These are phyloP conservation scores for Phyllotreta cruciferae DNA, from an alignment of 2,888 invertebrate genomes.

Conservation along the genomic window DNA sequence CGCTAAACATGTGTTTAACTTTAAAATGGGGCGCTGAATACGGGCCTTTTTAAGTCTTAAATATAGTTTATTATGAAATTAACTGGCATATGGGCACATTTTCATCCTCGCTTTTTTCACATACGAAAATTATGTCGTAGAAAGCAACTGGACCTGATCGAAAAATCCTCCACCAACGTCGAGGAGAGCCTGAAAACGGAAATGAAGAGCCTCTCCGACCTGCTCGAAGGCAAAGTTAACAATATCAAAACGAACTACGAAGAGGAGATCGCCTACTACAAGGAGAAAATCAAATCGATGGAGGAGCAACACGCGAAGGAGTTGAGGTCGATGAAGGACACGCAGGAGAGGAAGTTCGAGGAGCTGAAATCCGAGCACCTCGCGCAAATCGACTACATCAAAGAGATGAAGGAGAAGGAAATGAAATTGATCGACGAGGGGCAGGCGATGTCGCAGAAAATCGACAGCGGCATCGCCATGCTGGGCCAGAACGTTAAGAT, in stretches of 20 bases:
- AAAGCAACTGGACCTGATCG: conserved; percentile 66
- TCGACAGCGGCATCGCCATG: conserved; percentile 62
- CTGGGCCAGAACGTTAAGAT: conserved; percentile 62
- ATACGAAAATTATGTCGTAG: conserved; percentile 50
- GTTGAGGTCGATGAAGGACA: conserved; percentile 63
- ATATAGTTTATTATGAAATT: no score
- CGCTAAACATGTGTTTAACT: no score
- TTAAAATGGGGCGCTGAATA: no score
- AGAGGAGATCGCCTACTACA: conserved; percentile 51
- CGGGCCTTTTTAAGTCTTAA: no score
- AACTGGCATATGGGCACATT: not conserved
- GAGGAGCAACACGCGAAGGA: conserved; percentile 52
- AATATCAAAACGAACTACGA: conserved; percentile 48
- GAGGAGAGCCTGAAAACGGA: conserved; percentile 69
- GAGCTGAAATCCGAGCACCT: conserved; percentile 63
- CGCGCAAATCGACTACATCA: conserved; percentile 67
- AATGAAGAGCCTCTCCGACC: conserved; percentile 62
- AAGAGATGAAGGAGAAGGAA: conserved; percentile 65
- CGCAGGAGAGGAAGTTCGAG: conserved; percentile 62
- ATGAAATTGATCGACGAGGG: conserved; percentile 63
- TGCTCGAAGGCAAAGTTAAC: conserved; percentile 63
- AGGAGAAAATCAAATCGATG: conserved; percentile 52
- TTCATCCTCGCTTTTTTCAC: not conserved
- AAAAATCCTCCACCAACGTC: conserved; percentile 64
- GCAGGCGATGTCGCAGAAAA: conserved; percentile 62